Conservation (phyloP, 2,797 vertebrate genomes). For the Okamejei kenojei region DNA sequence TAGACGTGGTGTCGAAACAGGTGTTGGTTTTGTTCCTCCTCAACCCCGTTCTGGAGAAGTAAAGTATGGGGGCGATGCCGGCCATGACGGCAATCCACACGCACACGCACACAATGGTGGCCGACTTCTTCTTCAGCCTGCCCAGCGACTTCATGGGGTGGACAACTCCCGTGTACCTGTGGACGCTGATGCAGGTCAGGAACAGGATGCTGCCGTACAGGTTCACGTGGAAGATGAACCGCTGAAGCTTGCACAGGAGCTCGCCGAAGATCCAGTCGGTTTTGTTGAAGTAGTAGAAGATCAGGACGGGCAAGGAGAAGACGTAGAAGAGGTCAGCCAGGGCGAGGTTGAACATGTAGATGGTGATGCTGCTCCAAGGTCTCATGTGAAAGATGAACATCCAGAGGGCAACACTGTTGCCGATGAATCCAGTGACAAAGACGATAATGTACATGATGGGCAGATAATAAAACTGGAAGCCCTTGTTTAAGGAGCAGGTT, state of each 20-base stretch:
- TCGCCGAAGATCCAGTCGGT: constrained; percentile 96
- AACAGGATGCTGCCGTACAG: constrained; percentile 95
- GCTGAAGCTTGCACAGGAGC: constrained; percentile 78
- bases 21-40: constrained; percentile 72
- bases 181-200: constrained; percentile 90
- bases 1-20: constrained; percentile 86
- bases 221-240: constrained; percentile 95
- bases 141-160: constrained; percentile 90
- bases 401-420: constrained; percentile 97
- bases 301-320: constrained; percentile 86
- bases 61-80: constrained; percentile 84
- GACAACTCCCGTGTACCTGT: constrained; percentile 91
- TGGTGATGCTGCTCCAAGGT: constrained; percentile 95
- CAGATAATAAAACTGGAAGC: constrained; percentile 97
- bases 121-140: constrained; percentile 86
- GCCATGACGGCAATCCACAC: constrained; percentile 80
- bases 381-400: constrained; percentile 97
- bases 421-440: constrained; percentile 86
- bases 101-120: constrained; percentile 73
- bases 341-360: constrained; percentile 98
- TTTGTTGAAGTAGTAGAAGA: constrained; percentile 97
- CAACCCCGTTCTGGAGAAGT: constrained; percentile 80
- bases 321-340: constrained; percentile 93
- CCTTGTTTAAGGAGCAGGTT: constrained; percentile 81
- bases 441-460: constrained; percentile 94